Conservation (phyloP, 2,797 vertebrate species). For the Mormyrops boulengeri region DNA sequence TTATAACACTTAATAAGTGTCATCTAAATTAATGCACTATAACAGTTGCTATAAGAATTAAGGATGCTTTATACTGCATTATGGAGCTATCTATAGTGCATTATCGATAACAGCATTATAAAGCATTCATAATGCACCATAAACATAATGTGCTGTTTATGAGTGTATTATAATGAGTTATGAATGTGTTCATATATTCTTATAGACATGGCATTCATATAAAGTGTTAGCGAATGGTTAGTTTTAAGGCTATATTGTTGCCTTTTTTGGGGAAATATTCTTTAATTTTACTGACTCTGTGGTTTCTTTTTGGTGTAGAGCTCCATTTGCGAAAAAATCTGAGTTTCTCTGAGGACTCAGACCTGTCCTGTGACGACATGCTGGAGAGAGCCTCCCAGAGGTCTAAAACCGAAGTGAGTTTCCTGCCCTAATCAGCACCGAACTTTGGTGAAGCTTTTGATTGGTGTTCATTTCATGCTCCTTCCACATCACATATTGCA, state of each 20-base stretch:
- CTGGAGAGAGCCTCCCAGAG: slow-evolving; percentile 76
- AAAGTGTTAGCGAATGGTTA: background rate
- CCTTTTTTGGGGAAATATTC: background rate
- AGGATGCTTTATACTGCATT: background rate
- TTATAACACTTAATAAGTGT: background rate
- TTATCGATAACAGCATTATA: background rate
- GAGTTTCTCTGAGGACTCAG: slow-evolving; percentile 76
- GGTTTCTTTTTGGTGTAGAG: slow-evolving; percentile 46
- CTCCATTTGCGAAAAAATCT: slow-evolving; percentile 63
- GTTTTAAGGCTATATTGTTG: background rate
- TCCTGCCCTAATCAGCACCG: background rate
- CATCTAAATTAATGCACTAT: background rate
- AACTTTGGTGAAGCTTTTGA: background rate
- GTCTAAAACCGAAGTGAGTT: slow-evolving; percentile 70
- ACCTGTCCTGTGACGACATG: slow-evolving; percentile 73
- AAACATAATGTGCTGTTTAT: background rate
- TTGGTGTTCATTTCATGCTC: background rate
- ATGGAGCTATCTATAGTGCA: background rate
- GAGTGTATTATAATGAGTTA: background rate
- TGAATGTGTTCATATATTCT: background rate
- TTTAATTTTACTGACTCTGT: background rate
- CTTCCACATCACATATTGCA: background rate
- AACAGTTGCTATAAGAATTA: background rate
- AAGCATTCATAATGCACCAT: background rate
- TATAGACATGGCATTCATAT: background rate